Percentiles rank a stretch among this genome's conserved stretches.
phyloP scores from a whole-genome alignment of 2,888 invertebrate genomes.

The Penaeus monodon region DNA sequence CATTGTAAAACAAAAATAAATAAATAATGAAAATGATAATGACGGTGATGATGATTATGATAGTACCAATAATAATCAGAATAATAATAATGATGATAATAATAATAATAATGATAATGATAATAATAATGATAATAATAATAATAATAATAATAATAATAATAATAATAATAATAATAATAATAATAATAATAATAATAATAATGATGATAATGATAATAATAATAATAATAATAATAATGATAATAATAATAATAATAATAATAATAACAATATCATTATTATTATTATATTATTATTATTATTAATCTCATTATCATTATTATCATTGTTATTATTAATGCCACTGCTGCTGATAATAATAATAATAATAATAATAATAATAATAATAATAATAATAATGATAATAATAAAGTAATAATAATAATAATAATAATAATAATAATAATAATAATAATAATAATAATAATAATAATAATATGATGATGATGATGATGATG shows the following conservation, averaged over 20 bases:
- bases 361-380: too few species aligned
- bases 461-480: slow-evolving; percentile 20
- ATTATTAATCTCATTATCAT: too few species aligned
- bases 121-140: too few species aligned
- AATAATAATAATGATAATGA: too few species aligned
- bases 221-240: slow-evolving; percentile 12
- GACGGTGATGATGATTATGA: too few species aligned
- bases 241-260: slow-evolving; percentile 12
- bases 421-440: slow-evolving; percentile 6
- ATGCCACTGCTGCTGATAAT: too few species aligned
- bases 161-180: background rate
- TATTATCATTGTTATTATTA: too few species aligned
- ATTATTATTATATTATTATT: background rate
- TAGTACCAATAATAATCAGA: too few species aligned
- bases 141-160: background rate
- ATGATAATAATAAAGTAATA: slow-evolving; percentile 12
- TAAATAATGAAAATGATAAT: too few species aligned
- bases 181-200: background rate
- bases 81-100: too few species aligned
- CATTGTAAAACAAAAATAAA: too few species aligned
- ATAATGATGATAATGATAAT: background rate
- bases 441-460: slow-evolving; percentile 33
- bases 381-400: background rate
- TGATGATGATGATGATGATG: slow-evolving; percentile 9
- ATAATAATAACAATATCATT: background rate